Percentiles rank a stretch among this genome's conserved stretches.
phyloP scores from a whole-genome alignment of 2,113 vertebrate species.

The Pterocles gutturalis region DNA sequence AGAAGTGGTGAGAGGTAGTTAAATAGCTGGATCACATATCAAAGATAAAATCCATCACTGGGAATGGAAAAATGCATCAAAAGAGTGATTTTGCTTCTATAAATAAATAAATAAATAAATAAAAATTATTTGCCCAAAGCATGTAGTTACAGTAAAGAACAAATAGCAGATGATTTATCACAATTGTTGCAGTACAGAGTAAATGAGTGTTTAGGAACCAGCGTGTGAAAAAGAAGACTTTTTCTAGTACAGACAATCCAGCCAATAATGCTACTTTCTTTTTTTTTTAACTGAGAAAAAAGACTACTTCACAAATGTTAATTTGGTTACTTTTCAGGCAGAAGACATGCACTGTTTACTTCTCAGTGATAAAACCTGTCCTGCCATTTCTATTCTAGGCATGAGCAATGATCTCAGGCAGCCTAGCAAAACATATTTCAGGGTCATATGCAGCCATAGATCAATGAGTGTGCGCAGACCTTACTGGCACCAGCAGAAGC shows the following conservation, averaged over 20 bases:
- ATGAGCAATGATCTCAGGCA: neutral
- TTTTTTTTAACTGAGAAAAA: neutral
- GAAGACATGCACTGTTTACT: neutral
- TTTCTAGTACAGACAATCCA: neutral
- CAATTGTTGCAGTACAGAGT: neutral
- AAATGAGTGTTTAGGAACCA: neutral
- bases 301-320: neutral
- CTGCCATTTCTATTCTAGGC: neutral
- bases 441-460: neutral
- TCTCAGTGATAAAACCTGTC: neutral
- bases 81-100: neutral
- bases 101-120: constrained; percentile 23
- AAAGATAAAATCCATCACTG: neutral
- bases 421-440: neutral
- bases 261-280: neutral
- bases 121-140: neutral
- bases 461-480: neutral
- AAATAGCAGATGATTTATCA: constrained; percentile 20
- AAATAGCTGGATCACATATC: constrained; percentile 31
- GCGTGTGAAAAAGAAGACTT: neutral
- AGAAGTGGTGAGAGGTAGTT: constrained; percentile 30
- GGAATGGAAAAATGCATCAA: neutral
- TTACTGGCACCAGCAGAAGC: neutral
- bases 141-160: neutral
- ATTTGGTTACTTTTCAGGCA: neutral